Evolutionary conservation across 2,797 vertebrate genomes (phyloP).

Genomic region (Scolopax rusticola): DNA sequence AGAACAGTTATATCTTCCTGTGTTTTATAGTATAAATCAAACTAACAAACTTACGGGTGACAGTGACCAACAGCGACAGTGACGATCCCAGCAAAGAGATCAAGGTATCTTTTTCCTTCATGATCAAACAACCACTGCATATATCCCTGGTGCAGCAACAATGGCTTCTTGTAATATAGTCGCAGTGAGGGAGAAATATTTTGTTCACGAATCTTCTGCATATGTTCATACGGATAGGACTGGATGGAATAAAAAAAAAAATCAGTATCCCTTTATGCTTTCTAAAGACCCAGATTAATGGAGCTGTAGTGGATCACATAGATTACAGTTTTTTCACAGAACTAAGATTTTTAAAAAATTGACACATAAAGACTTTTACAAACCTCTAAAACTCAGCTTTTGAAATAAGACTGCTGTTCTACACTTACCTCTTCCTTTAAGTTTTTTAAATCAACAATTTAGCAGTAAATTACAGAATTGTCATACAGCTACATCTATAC

Average conservation of each 20-base stretch:
- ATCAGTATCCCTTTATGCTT: background rate
- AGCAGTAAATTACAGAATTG: background rate
- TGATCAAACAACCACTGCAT: slow-evolving; percentile 97
- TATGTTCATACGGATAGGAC: slow-evolving; percentile 83
- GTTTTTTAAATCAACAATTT: background rate
- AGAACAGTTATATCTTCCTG: background rate
- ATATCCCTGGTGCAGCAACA: slow-evolving; percentile 90
- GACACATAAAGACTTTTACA: background rate
- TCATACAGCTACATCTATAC: background rate
- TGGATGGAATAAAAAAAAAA: slow-evolving; percentile 2
- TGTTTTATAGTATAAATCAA: background rate
- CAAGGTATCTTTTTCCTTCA: slow-evolving; percentile 90
- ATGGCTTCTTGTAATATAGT: slow-evolving; percentile 86
- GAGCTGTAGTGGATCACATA: background rate
- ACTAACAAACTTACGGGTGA: slow-evolving; percentile 87
- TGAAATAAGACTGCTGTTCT: background rate
- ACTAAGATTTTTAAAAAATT: background rate
- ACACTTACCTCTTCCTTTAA: background rate
- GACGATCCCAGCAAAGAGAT: slow-evolving; percentile 92
- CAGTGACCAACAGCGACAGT: slow-evolving; percentile 95
- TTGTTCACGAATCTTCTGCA: slow-evolving; percentile 83
- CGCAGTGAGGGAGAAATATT: slow-evolving; percentile 80
- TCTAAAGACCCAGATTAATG: background rate
- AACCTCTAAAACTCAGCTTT: background rate
- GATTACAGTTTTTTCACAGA: background rate